Evolutionary conservation across 2,113 vertebrate genomes (phyloP).

Genomic region (Furnarius figulus): DNA sequence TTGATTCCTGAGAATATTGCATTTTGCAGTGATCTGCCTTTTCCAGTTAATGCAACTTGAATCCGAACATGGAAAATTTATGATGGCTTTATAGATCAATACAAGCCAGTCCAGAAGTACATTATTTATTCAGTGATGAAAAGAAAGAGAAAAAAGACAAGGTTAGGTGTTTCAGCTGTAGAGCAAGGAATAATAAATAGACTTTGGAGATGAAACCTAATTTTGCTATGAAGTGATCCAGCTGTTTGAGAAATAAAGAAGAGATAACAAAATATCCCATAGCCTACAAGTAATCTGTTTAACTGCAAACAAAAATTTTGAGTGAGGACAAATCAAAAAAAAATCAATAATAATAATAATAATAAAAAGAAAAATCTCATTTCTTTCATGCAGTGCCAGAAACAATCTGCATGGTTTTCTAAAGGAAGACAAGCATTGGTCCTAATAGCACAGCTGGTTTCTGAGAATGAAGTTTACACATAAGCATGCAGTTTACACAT

Average conservation of each 20-base stretch:
- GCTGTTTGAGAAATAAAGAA: background rate
- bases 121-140: background rate
- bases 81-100: conserved; percentile 38
- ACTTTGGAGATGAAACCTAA: background rate
- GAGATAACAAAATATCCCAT: background rate
- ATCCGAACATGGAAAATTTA: conserved; percentile 59
- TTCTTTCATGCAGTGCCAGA: background rate
- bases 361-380: too few relatives aligned
- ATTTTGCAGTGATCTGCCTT: background rate
- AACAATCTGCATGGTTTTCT: background rate
- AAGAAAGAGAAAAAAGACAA: background rate
- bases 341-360: too few relatives aligned
- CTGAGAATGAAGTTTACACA: background rate
- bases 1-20: conserved; percentile 40
- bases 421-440: background rate
- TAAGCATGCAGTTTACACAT: background rate
- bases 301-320: background rate
- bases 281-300: background rate
- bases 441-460: background rate
- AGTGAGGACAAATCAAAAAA: background rate
- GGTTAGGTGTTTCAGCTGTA: background rate
- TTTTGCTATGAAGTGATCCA: background rate
- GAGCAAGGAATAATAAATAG: background rate
- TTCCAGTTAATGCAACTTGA: conserved; percentile 48
- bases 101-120: conserved; percentile 2